A percentile compares a stretch with the other conserved stretches of the same genome.
phyloP scores from a whole-genome alignment of 2,113 vertebrate species.

The Cromileptes altivelis region DNA sequence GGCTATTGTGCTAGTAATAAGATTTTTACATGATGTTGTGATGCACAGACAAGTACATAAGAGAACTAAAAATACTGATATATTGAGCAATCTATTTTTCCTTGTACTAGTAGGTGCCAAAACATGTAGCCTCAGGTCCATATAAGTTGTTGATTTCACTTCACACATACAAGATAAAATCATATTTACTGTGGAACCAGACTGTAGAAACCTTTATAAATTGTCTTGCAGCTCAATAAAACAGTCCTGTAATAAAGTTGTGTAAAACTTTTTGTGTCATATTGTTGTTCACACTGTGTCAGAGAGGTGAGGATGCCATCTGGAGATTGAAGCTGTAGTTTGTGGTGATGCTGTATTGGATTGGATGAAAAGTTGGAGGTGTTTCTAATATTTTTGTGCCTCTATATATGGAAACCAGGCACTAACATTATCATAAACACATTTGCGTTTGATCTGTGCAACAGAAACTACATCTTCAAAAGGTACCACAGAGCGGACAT shows the following conservation, averaged over 20 bases:
- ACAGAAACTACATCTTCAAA: no score
- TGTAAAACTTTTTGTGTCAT: not conserved
- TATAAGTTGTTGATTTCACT: not conserved
- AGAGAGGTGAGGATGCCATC: constrained; percentile 4
- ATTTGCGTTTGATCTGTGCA: not conserved
- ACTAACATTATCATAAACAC: not conserved
- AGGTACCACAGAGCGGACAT: no score
- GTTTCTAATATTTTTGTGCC: not conserved
- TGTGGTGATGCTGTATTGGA: not conserved
- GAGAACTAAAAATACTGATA: constrained; percentile 29
- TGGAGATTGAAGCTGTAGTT: not conserved
- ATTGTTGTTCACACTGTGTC: not conserved
- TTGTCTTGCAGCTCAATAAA: not conserved
- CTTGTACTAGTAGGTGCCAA: not conserved
- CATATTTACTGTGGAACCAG: not conserved
- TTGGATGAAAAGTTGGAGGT: not conserved
- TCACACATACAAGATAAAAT: not conserved
- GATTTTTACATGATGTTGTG: constrained; percentile 34
- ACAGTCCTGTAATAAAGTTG: not conserved
- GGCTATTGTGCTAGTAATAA: constrained; percentile 40
- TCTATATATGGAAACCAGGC: not conserved
- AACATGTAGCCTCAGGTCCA: not conserved
- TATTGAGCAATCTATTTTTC: not conserved
- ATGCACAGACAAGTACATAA: constrained; percentile 6
- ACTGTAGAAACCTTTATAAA: not conserved